Evolutionary conservation across 1,140 invertebrate species (phyloP), one percentile per base, ranked within the genome.

Genomic region (Drosophila truncata): DNA sequence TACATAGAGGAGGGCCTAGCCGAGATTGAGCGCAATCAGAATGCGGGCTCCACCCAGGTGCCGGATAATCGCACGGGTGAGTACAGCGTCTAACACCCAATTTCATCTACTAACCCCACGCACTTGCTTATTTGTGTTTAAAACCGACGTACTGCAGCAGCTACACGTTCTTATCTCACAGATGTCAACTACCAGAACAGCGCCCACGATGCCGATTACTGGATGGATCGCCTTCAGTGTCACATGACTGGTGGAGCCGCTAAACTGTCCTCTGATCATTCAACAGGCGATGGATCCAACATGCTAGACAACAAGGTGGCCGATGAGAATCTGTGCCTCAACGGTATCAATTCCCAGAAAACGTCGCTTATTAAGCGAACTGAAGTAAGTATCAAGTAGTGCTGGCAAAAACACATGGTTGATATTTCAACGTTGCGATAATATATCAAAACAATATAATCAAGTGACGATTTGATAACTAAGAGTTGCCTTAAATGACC

Each of bases 1-100:
- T 99, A 98, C 91, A 98, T 99, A 80, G 96, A 98, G 87, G 95
- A 97, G 64, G 97, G 97, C 6, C 94, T 99, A 39, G 95, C 95
- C 58, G 95, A 96, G 65, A 97, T 99, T 41, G 97, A 93, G 37
- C 82, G 91, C 9, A 86, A 69, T 14, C 85, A 84, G 39, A 80
- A 72, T 31, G 27, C 65, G 2, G 78, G 59, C n/a, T 49, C 76
- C 1, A 66, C 69, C 11, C 80, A 78, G 46, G 72, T 49, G 27
- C 80, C 52, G 10, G 86, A 85, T 49, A 91, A 90, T 73, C 82
- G 86, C 8, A 80, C 75, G 14, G 85, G 85, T 90, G 39, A 73
- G 75, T 46, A 23, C 16, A 29, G 3, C 16, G 13, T 1, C n/a
- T 54, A 59, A 46, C 52, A 54, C 37, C 31, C 52, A 37, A 16